Conservation (phyloP, 2,888 invertebrate species). For the Steromphala cineraria region DNA sequence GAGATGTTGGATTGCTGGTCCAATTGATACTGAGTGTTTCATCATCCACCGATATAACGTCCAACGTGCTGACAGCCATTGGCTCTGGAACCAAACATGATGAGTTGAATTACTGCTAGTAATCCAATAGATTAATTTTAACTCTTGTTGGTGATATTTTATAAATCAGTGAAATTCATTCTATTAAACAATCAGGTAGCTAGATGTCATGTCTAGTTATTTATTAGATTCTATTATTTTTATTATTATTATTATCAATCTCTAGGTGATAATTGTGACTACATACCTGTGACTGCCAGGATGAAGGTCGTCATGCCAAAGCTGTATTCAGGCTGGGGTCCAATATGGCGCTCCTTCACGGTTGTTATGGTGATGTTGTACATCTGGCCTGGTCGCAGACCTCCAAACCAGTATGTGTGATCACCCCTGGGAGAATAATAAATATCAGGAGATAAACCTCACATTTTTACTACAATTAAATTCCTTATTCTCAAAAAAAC, state of each 20-base stretch:
- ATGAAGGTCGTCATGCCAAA: slow-evolving; percentile 30
- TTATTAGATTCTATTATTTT: no score
- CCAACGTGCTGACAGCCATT: background rate
- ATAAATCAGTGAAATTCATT: no score
- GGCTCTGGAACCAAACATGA: background rate
- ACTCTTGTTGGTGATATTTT: no score
- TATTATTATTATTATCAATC: no score
- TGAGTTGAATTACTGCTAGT: no score
- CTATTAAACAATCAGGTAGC: no score
- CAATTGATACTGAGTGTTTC: background rate
- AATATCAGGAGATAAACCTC: no score
- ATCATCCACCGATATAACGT: background rate
- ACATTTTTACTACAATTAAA: no score
- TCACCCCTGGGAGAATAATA: slow-evolving; percentile 19
- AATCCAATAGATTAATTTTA: no score
- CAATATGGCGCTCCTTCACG: slow-evolving; percentile 7
- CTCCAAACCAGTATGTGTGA: slow-evolving; percentile 44
- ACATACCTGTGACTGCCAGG: slow-evolving; percentile 51
- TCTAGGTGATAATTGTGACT: no score
- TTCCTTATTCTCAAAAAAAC: no score
- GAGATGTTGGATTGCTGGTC: background rate
- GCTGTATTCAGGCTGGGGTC: background rate
- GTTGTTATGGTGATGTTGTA: slow-evolving; percentile 58
- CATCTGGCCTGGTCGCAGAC: slow-evolving; percentile 50
- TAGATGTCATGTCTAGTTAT: no score